Evolutionary conservation across 2,113 vertebrate genomes (phyloP).

Genomic region (Nyctereutes procyonoides): DNA sequence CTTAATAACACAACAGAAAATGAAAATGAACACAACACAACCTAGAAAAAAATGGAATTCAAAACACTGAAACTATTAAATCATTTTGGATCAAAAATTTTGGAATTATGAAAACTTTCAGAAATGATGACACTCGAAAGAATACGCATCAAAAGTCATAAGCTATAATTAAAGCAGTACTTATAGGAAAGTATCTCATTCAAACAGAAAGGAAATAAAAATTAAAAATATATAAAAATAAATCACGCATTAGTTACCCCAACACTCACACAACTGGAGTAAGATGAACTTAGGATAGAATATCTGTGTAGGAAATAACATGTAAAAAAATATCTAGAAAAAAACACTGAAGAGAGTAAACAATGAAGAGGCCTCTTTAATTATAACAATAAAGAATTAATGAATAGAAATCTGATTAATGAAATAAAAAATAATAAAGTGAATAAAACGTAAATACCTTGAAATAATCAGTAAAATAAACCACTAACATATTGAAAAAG

Average conservation of each 20-base stretch:
- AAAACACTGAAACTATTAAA: background rate
- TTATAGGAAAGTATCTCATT: background rate
- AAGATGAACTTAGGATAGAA: background rate
- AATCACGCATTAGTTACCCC: background rate
- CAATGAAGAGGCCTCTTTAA: background rate
- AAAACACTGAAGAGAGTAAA: background rate
- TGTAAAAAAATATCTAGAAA: background rate
- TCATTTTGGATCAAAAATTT: no score
- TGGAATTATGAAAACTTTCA: background rate
- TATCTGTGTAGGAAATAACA: background rate
- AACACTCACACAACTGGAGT: background rate
- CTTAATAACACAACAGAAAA: background rate
- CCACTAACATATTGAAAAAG: background rate
- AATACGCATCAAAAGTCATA: background rate
- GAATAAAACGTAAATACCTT: background rate
- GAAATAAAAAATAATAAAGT: background rate
- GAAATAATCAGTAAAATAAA: slow-evolving; percentile 1
- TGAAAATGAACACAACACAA: background rate
- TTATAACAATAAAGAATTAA: background rate
- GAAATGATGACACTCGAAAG: background rate
- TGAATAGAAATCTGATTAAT: background rate
- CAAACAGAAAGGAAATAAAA: background rate
- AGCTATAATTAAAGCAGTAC: background rate
- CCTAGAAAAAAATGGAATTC: background rate
- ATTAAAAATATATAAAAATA: background rate